Evolutionary conservation across 2,888 invertebrate species (phyloP).

Genomic region (Spisula solida): DNA sequence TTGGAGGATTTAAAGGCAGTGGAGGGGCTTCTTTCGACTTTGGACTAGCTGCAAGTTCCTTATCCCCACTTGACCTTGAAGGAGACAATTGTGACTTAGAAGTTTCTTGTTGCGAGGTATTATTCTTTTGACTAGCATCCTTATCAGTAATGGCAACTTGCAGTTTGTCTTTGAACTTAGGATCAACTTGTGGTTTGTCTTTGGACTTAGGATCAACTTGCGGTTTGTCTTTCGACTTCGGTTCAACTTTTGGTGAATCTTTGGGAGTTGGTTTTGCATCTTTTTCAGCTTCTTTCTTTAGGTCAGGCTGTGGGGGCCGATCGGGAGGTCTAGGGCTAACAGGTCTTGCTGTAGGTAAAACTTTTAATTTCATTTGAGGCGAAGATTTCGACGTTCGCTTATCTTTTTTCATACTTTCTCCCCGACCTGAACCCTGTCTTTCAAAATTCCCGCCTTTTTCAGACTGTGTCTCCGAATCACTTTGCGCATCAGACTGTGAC

Average conservation of each 20-base stretch:
- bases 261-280: constrained; percentile 50
- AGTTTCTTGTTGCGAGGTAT: constrained; percentile 30
- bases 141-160: constrained; percentile 29
- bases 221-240: constrained; percentile 25
- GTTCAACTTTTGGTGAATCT: constrained; percentile 49
- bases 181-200: constrained; percentile 38
- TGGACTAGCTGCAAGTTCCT: constrained; percentile 59
- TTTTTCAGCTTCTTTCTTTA: constrained; percentile 49
- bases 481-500: constrained; percentile 44
- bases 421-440: constrained; percentile 32
- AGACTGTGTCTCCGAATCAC: constrained; percentile 50
- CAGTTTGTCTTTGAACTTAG: constrained; percentile 35
- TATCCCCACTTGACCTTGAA: constrained; percentile 45
- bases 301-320: constrained; percentile 40
- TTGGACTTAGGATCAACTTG: constrained; percentile 30
- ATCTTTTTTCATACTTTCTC: constrained; percentile 49
- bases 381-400: constrained; percentile 66
- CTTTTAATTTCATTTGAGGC: constrained; percentile 72
- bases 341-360: constrained; percentile 64
- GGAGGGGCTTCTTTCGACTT: constrained; percentile 71
- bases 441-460: constrained; percentile 59
- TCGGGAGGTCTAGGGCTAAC: constrained; percentile 61
- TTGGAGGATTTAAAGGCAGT: constrained; percentile 61
- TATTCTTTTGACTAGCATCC: constrained; percentile 30
- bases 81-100: constrained; percentile 50